phyloP scores from a whole-genome alignment of 2,888 invertebrate species.

The Nymphalis c-album region DNA sequence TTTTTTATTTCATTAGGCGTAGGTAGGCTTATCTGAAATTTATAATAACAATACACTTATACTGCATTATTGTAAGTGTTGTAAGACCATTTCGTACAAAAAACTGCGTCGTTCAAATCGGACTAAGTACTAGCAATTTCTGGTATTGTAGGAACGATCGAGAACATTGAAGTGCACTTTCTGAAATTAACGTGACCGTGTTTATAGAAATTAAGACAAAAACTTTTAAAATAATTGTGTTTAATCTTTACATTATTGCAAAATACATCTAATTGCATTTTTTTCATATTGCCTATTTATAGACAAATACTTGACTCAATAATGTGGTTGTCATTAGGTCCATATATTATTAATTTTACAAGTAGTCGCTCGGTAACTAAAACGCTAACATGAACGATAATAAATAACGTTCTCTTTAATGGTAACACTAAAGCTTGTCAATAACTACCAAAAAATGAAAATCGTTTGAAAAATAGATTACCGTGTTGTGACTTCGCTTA shows the following conservation, averaged over 20 bases:
- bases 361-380: too few species aligned
- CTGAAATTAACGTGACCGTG: constrained; percentile 5
- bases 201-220: constrained; percentile 13
- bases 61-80: too few species aligned
- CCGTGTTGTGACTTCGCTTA: too few species aligned
- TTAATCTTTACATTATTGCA: background rate
- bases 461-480: too few species aligned
- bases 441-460: too few species aligned
- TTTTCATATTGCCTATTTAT: background rate
- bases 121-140: constrained; percentile 15
- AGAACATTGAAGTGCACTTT: constrained; percentile 7
- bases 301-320: background rate
- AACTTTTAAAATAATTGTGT: constrained; percentile 10
- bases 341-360: too few species aligned
- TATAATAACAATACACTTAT: too few species aligned
- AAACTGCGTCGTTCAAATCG: background rate
- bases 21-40: too few species aligned
- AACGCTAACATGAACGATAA: background rate
- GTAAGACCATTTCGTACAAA: background rate
- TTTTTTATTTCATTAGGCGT: too few species aligned
- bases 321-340: too few species aligned
- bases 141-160: constrained; percentile 1
- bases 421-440: too few species aligned
- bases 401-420: too few species aligned
- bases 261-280: background rate